phyloP scores from a whole-genome alignment of 2,797 vertebrate species.

The Phataginus tetradactyla region DNA sequence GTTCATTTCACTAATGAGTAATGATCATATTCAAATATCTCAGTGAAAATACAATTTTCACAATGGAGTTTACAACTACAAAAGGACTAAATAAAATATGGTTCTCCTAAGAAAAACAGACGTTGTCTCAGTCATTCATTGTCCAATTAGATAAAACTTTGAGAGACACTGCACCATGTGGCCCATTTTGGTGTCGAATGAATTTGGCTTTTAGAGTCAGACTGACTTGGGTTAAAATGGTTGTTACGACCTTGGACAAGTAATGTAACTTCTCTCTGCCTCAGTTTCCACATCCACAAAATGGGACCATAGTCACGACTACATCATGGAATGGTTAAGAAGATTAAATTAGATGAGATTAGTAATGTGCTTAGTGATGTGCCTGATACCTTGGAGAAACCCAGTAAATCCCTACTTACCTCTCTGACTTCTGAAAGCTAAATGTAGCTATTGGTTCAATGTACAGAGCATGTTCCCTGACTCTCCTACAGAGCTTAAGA shows the following conservation, averaged over 20 bases:
- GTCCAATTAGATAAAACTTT: background rate
- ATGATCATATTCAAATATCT: background rate
- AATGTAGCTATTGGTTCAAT: background rate
- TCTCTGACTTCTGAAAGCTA: background rate
- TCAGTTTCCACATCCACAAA: slow-evolving; percentile 10
- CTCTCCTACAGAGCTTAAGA: background rate
- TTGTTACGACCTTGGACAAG: background rate
- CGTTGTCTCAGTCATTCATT: background rate
- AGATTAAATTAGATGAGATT: background rate
- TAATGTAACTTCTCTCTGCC: background rate
- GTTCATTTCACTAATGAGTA: background rate
- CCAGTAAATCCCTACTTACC: background rate
- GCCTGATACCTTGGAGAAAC: background rate
- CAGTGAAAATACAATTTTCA: slow-evolving; percentile 31
- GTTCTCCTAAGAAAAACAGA: slow-evolving; percentile 10
- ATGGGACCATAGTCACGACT: background rate
- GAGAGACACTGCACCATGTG: background rate
- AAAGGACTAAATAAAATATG: background rate
- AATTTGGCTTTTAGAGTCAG: background rate
- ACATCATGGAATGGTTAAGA: background rate
- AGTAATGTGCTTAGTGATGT: background rate
- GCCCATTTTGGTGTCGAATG: background rate
- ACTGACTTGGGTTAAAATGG: background rate
- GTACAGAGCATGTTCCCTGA: background rate
- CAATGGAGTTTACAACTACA: background rate